Base-by-base conservation (phyloP, 1,140 invertebrate genomes). In the Leucophenga varia region DNA sequence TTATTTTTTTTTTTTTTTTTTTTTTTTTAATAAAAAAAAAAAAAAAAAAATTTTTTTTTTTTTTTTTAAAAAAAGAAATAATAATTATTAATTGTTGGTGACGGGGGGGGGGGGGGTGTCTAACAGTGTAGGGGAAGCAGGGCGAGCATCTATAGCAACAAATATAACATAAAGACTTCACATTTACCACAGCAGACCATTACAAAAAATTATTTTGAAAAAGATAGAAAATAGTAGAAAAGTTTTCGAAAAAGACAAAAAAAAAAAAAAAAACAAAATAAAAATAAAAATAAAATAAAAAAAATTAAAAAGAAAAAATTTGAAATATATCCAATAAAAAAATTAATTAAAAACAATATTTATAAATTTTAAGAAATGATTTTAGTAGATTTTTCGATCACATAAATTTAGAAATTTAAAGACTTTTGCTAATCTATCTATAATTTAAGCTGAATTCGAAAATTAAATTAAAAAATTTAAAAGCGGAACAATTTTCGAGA, bases 91-190 rank as follows among this genome's bases (percentile, higher is more conserved):
- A 67, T 67, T 71, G 71, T 75, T 75, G 72, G 68, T 75, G 73
- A 75, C 75, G 72, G 70, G 70, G 73, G 73, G 73, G 72, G 75
- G 73, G 72, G 63, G 71, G 72, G 73, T 75, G 72, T 75, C 72
- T 75, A 75, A 75, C 72, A 75, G 73, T 75, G 73, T 74, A 75
- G 73, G 73, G 73, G 73, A 75, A 75, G 72, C 69, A 75, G 73
- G 73, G 73, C 72, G 73, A 75, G 73, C 73, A 75, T 75, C 73
- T 75, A 73, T 73, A 80, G 79, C 79, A 80, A 80, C 79, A 79
- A 78, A 80, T 78, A 80, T 78, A 80, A 80, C 78, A 80, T 79
- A 79, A 77, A 79, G 77, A 75, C 73, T 74, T 72, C 72, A 75
- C 72, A 75, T 75, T 75, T 75, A 75, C 72, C 72, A 75, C 73